These are phyloP conservation scores for Parelbella ahira DNA, from an alignment of 2,888 invertebrate species.

Conservation along the genomic window DNA sequence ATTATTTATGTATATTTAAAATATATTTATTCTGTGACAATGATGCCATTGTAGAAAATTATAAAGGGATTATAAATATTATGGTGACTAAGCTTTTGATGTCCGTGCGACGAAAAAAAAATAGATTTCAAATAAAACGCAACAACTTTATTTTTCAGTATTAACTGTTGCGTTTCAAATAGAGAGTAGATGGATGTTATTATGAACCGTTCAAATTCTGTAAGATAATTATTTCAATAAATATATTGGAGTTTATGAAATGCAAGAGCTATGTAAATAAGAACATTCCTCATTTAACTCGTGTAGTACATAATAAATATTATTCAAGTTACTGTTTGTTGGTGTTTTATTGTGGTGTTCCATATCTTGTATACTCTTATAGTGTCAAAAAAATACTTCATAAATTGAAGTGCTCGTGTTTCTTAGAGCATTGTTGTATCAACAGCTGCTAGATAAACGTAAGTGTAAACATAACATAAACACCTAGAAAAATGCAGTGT, in stretches of 20 bases:
- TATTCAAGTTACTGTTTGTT: slow-evolving; percentile 78
- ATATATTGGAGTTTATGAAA: slow-evolving; percentile 52
- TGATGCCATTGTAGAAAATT: slow-evolving; percentile 33
- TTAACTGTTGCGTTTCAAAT: slow-evolving; percentile 52
- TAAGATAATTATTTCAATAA: slow-evolving; percentile 45
- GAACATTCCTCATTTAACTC: slow-evolving; percentile 80
- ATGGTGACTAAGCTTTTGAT: slow-evolving; percentile 28
- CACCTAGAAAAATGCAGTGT: no score
- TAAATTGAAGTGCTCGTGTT: no score
- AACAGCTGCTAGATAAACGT: no score
- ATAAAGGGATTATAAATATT: slow-evolving; percentile 13
- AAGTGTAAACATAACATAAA: no score
- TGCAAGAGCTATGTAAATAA: slow-evolving; percentile 77
- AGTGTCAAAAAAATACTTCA: no score
- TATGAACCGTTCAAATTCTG: slow-evolving; percentile 34
- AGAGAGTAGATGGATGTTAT: slow-evolving; percentile 39
- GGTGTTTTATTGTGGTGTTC: slow-evolving; percentile 59
- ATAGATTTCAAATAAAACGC: slow-evolving; percentile 34
- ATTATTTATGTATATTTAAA: slow-evolving; percentile 24
- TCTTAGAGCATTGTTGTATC: no score
- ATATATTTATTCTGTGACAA: slow-evolving; percentile 32
- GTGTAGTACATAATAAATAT: slow-evolving; percentile 81
- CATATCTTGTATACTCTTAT: no score
- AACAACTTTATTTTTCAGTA: slow-evolving; percentile 55
- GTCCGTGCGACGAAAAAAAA: slow-evolving; percentile 40